phyloP scores from a whole-genome alignment of 64 coral and sea anemone species.

The Cladopsammia gracilis region DNA sequence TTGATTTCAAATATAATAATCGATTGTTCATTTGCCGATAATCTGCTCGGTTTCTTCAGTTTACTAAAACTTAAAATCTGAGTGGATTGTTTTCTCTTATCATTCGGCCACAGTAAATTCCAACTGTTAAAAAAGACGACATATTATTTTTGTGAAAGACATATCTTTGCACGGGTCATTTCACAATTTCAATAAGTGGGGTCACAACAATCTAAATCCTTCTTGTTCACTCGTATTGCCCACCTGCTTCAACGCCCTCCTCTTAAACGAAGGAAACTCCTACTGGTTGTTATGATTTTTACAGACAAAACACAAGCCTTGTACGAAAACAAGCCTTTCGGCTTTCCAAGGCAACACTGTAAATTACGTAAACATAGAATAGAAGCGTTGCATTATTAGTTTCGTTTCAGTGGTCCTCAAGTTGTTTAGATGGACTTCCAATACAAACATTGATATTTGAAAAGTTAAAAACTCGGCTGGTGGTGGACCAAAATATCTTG shows the following conservation, averaged over 20 bases:
- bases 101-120: background rate
- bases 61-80: background rate
- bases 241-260: conserved; percentile 6
- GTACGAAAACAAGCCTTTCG: background rate
- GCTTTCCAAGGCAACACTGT: background rate
- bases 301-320: background rate
- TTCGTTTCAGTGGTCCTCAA: background rate
- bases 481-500: background rate
- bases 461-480: background rate
- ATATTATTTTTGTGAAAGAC: too few species aligned
- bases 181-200: conserved; percentile 4
- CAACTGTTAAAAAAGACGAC: background rate
- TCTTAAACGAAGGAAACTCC: background rate
- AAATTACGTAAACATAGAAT: background rate
- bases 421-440: background rate
- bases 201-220: background rate
- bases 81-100: background rate
- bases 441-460: background rate
- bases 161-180: conserved; percentile 30
- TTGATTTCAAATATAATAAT: background rate
- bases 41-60: background rate
- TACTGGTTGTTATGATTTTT: too few species aligned
- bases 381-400: background rate
- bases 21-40: background rate
- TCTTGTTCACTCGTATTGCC: background rate